Evolutionary conservation across 2,797 vertebrate species (phyloP), one percentile per base, ranked within the genome.

Genomic region (Lacerta viridis): DNA sequence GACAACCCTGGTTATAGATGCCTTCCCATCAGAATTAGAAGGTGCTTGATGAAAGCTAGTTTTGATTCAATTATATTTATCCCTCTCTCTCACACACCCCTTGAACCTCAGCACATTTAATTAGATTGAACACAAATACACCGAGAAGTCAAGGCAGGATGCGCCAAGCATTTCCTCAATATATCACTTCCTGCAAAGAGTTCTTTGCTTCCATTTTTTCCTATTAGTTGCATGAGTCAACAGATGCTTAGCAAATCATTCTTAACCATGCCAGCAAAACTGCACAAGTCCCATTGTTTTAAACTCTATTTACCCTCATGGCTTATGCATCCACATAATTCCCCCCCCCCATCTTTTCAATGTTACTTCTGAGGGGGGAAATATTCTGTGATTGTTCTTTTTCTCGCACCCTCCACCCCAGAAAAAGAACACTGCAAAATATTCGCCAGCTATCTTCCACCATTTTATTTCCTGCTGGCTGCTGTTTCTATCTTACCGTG

Each of bases 161-260:
- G 55, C 15, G 1, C 46, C 83, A 74, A 75, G 55, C 36, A 18
- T 55, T 81, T 81, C 61, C 25, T 23, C 80, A 89, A 86, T 86
- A 87, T 92, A 95, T 90, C 64, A 72, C 81, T 82, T 59, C 41
- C 72, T 0, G 0, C 25, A 55, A 50, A 86, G 3, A 75, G 1
- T 7, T 82, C 76, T 91, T 80, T 41, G 79, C 41, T 43, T 91
- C 90, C 61, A 46, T 29, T 29, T 27, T 59, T 90, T 90, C 87
- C 39, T 17, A 88, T 78, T 92, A 90, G 85, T 88, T 91, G 41
- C 74, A 64, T 13, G 1, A 0, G 2, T 77, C 79, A 33, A 18
- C 78, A 33, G 25, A 18, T n/a, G 41, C 88, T 92, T 92, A 81
- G 84, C 80, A 88, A 69, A 87, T 39, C 59, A 61, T 90, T 18